phyloP scores from a whole-genome alignment of 2,888 invertebrate species.

The Cataglyphis cursor region DNA sequence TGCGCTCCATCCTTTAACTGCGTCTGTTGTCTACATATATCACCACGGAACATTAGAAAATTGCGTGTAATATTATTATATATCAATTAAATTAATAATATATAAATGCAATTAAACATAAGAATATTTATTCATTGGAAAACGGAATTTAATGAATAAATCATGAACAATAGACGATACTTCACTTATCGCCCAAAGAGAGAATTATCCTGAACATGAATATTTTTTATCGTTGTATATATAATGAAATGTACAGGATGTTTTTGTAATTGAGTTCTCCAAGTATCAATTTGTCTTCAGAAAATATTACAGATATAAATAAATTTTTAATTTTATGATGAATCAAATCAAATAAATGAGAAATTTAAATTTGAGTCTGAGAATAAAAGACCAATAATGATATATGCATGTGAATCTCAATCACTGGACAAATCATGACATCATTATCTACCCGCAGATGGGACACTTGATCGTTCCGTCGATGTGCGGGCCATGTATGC shows the following conservation, averaged over 20 bases:
- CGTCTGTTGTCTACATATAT: constrained; percentile 88
- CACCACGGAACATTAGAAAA: constrained; percentile 11
- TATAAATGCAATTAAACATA: not conserved
- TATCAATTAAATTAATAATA: not conserved
- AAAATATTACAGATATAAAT: not conserved
- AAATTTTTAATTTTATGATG: not conserved
- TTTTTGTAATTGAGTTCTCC: not conserved
- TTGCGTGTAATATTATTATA: not conserved
- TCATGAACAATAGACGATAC: not conserved
- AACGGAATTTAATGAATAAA: not conserved
- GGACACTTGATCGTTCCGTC: constrained; percentile 90
- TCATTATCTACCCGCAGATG: constrained; percentile 89
- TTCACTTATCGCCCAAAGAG: too few species aligned
- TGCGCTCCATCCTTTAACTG: constrained; percentile 89
- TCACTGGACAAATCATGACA: constrained; percentile 4
- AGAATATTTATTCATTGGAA: not conserved
- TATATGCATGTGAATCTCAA: not conserved
- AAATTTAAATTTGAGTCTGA: not conserved
- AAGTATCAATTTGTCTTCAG: not conserved
- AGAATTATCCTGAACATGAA: too few species aligned
- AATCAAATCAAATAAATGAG: not conserved
- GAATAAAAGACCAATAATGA: not conserved
- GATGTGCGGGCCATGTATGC: constrained; percentile 89
- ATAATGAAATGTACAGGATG: not conserved
- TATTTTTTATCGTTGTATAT: not conserved